A percentile compares a stretch with the other conserved stretches of the same genome.
phyloP scores from a whole-genome alignment of 2,113 vertebrate genomes.

The Pao palembangensis region DNA sequence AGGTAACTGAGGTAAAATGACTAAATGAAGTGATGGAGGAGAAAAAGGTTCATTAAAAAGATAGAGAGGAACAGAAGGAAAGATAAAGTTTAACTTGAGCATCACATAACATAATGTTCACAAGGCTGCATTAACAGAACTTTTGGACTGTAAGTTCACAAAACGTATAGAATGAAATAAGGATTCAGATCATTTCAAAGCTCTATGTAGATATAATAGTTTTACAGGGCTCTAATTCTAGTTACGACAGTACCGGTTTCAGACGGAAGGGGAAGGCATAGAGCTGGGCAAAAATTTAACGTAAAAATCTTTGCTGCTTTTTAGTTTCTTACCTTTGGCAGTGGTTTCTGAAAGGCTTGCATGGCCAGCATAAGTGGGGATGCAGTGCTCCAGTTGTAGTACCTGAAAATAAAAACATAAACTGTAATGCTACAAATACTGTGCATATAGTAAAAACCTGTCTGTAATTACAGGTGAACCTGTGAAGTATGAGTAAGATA shows the following conservation, averaged over 20 bases:
- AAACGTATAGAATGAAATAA: background rate
- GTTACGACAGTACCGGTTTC: conserved; percentile 6
- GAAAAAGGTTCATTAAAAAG: conserved; percentile 16
- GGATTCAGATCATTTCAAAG: too few species aligned
- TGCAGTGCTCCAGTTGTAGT: conserved; percentile 93
- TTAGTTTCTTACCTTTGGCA: conserved; percentile 86
- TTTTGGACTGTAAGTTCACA: background rate
- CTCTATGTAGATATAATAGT: too few species aligned
- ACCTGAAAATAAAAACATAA: conserved; percentile 70
- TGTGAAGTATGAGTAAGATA: background rate
- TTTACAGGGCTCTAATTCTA: too few species aligned
- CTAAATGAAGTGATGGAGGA: conserved; percentile 60
- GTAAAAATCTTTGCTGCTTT: conserved; percentile 10
- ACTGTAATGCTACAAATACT: background rate
- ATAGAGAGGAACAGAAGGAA: conserved; percentile 42
- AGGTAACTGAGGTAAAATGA: conserved; percentile 84
- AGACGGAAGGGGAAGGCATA: conserved; percentile 23
- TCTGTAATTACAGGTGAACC: too few species aligned
- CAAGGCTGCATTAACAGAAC: background rate
- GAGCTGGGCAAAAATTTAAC: background rate
- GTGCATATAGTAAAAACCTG: too few species aligned
- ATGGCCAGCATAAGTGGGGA: conserved; percentile 91
- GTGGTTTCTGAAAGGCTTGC: conserved; percentile 96
- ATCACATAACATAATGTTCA: background rate
- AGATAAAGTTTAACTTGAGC: conserved; percentile 20